Evolutionary conservation across 2,113 vertebrate species (phyloP).

Genomic region (Nanorana parkeri): DNA sequence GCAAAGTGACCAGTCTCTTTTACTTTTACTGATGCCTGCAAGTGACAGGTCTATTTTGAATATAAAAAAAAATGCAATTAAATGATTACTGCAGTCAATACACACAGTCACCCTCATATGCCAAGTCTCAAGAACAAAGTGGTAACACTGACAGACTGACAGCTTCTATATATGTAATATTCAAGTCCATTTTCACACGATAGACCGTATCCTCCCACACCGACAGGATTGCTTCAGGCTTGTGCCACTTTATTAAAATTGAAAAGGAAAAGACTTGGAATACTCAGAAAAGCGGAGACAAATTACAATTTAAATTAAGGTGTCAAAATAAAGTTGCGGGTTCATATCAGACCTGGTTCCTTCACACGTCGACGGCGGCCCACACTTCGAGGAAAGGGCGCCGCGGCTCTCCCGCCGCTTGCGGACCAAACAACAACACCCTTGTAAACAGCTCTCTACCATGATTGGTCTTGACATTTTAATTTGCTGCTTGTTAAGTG

Average conservation of each 20-base stretch:
- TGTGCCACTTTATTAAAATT: slow-evolving; percentile 38
- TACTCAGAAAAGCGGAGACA: slow-evolving; percentile 36
- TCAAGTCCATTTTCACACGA: not conserved
- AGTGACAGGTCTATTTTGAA: too few species aligned
- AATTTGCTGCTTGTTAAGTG: slow-evolving; percentile 68
- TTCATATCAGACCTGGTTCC: slow-evolving; percentile 53
- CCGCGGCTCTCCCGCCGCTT: slow-evolving; percentile 20
- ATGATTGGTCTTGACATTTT: slow-evolving; percentile 73
- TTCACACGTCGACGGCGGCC: slow-evolving; percentile 57
- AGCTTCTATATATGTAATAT: not conserved
- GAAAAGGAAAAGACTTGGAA: slow-evolving; percentile 52
- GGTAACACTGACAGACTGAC: not conserved
- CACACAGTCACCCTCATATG: too few species aligned
- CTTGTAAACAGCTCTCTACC: slow-evolving; percentile 64
- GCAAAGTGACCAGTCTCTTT: too few species aligned
- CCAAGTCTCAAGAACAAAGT: too few species aligned
- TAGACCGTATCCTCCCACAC: slow-evolving; percentile 13
- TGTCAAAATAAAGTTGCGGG: slow-evolving; percentile 58
- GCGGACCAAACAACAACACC: slow-evolving; percentile 63
- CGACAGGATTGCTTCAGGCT: slow-evolving; percentile 31
- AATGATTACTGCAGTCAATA: too few species aligned
- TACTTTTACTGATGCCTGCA: too few species aligned
- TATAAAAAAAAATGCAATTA: too few species aligned
- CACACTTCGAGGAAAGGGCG: slow-evolving; percentile 57
- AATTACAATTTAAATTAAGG: slow-evolving; percentile 55